Evolutionary conservation across 2,113 vertebrate genomes (phyloP), one percentile per base, ranked within the genome.

Genomic region (Pristiophorus japonicus): DNA sequence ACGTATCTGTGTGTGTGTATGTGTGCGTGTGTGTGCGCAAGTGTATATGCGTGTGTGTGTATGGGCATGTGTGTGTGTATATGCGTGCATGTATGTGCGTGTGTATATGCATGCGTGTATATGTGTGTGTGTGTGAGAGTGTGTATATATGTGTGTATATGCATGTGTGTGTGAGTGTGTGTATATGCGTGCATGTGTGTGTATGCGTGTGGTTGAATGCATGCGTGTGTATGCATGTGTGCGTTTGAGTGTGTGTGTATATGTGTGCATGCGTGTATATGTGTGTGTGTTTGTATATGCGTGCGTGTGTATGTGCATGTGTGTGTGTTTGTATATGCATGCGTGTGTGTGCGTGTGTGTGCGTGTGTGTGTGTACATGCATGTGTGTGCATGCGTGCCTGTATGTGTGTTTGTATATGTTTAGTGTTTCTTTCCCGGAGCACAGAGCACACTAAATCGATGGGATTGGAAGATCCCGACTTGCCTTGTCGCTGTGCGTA

Each of bases 401-500:
- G n/a, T 38, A 11, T 38, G 34, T 38, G n/a, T 30, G 34, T 78
- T 24, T 70, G 22, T 70, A 6, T 70, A 5, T 27, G 24, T 70
- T 22, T 70, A 2, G 24, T 14, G 24, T 7, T 5, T 6, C 67
- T 70, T 70, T 70, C 67, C 67, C 63, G 20, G 1, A 18, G 18
- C 14, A 65, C 14, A 70, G 24, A 73, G 70, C n/a, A 1, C 1
- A 1, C 70, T 70, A 70, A 30, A 70, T 24, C 8, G 67, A 30
- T 7, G 0, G 8, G 70, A 10, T 0, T 73, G 70, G n/a, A 81
- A 81, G 78, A 30, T 11, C 11, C n/a, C 3, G 0, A 96, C 96
- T 96, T 96, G 98, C 98, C 97, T 96, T 96, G 11, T n/a, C 95
- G 87, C 0, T 97, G 94, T 42, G 97, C 96, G 24, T 97, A 97